Base-by-base conservation (phyloP, 2,797 vertebrate species). In the Falco peregrinus region DNA sequence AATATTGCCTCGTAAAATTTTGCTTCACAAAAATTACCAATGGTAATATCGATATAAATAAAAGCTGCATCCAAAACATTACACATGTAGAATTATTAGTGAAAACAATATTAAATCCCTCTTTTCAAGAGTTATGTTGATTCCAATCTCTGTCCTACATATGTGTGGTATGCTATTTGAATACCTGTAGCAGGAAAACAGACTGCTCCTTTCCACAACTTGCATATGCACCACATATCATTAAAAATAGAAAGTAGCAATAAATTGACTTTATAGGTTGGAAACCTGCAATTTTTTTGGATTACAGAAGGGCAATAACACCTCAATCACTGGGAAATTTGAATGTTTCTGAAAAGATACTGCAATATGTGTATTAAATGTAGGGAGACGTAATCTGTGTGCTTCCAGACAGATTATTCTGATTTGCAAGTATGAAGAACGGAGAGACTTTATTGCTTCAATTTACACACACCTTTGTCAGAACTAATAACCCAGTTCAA, bases 401-500 rank as follows among this genome's bases (percentile, higher is more conserved):
- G 37, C 59, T 89, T 88, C 24, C 63, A 82, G 57, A 51, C 29
- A 93, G 75, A 77, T 95, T 83, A 77, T 87, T 86, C 61, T 53
- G 76, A 54, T 91, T 75, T 92, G 70, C 61, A 84, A 43, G 51
- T 78, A 80, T 47, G 84, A 29, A 91, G 45, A 91, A 53, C 25
- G 18, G 19, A 83, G 9, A 69, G 64, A 75, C 56, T 79, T 92
- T 65, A 65, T 81, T 92, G 48, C 56, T 87, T 92, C 69, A 37
- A n/a, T 90, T 85, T 90, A 70, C 41, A 61, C 64, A 92, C 54
- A 86, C 85, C 74, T 91, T 86, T 90, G 51, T 94, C 71, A 94
- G 54, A 71, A 92, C 37, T 76, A 82, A 87, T 84, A 87, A 87
- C 16, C 31, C 68, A 76, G 29, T 81, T 91, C 47, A 91, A 95